A percentile compares a stretch with the other conserved stretches of the same genome.
Evolutionary conservation across 2,113 vertebrate species (phyloP).

Genomic region (Archilochus colubris): DNA sequence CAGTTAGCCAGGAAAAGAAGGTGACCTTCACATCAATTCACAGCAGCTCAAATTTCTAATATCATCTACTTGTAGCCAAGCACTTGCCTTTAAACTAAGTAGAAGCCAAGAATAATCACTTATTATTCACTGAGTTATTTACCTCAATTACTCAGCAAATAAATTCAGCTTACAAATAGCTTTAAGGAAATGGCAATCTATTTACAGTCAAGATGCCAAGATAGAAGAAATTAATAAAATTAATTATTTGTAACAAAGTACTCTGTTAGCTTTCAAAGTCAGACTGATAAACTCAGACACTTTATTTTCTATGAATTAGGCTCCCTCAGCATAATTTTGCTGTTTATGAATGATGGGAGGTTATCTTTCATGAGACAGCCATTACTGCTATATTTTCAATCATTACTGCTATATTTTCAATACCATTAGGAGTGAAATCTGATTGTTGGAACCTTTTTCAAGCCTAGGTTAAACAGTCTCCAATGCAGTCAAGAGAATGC

Average conservation of each 20-base stretch:
- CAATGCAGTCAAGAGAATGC: neutral
- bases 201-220: conserved; percentile 13
- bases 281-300: conserved; percentile 15
- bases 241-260: conserved; percentile 22
- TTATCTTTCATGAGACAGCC: neutral
- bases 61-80: conserved; percentile 13
- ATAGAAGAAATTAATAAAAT: conserved; percentile 33
- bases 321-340: neutral
- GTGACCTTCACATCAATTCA: conserved; percentile 44
- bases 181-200: conserved; percentile 14
- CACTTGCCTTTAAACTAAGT: conserved; percentile 10
- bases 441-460: neutral
- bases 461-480: neutral
- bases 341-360: neutral
- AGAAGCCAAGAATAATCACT: conserved; percentile 26
- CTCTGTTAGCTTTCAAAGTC: neutral
- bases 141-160: conserved; percentile 50
- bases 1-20: neutral
- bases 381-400: neutral
- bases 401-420: neutral
- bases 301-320: neutral
- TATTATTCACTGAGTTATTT: conserved; percentile 19
- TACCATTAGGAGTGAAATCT: neutral
- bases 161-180: conserved; percentile 43
- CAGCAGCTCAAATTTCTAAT: conserved; percentile 60